phyloP scores from a whole-genome alignment of 2,888 invertebrate genomes.

The Lithosia quadra region DNA sequence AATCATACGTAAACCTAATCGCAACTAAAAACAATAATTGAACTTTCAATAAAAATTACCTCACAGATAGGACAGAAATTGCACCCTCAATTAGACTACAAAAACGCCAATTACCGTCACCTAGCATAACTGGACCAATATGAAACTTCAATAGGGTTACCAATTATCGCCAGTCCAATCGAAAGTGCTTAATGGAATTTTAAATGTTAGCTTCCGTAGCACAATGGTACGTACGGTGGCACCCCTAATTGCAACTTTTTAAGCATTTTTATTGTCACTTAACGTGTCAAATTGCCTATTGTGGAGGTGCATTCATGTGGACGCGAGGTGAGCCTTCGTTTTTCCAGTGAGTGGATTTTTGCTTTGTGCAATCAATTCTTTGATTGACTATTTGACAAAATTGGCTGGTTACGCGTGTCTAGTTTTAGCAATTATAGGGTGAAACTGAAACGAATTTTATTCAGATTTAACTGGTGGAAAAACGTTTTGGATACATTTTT shows the following conservation, averaged over 20 bases:
- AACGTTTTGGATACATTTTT: not conserved
- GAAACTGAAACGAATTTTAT: slow-evolving; percentile 14
- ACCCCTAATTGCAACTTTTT: slow-evolving; percentile 73
- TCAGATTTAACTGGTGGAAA: not conserved
- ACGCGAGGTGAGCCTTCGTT: slow-evolving; percentile 49
- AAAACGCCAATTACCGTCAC: slow-evolving; percentile 38
- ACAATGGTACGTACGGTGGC: slow-evolving; percentile 66
- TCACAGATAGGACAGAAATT: not conserved
- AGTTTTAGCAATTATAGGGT: slow-evolving; percentile 23
- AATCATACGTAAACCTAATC: not conserved
- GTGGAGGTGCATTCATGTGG: slow-evolving; percentile 70
- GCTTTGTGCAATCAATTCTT: slow-evolving; percentile 56
- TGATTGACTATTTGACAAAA: slow-evolving; percentile 58
- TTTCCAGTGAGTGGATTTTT: slow-evolving; percentile 57
- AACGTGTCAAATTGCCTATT: slow-evolving; percentile 84
- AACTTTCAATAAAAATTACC: not conserved
- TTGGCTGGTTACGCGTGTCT: slow-evolving; percentile 19
- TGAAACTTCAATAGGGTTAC: slow-evolving; percentile 54
- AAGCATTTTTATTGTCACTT: slow-evolving; percentile 71
- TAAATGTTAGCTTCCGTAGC: slow-evolving; percentile 81
- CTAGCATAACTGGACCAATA: slow-evolving; percentile 37
- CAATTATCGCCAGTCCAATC: slow-evolving; percentile 63
- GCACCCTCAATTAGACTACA: slow-evolving; percentile 22
- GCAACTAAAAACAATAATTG: not conserved
- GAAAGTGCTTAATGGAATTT: slow-evolving; percentile 83